Evolutionary conservation across 2,888 invertebrate genomes (phyloP).

Genomic region (Drosophila seclusa): DNA sequence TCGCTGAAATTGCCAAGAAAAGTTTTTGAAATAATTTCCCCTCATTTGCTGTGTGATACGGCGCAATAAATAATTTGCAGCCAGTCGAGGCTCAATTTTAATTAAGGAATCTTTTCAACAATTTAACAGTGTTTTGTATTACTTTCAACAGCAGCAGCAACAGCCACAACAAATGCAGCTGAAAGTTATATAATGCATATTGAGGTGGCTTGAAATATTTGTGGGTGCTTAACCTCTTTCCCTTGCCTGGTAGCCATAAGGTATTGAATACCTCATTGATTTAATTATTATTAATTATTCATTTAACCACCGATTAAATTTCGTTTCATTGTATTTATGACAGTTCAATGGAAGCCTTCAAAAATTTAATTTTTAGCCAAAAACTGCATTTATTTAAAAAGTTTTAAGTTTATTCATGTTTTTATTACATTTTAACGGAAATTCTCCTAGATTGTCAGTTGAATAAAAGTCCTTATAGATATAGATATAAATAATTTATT

Average conservation of each 20-base stretch:
- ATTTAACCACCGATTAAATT: neutral
- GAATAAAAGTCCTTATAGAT: neutral
- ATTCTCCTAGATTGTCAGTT: neutral
- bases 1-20: constrained; percentile 69
- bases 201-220: neutral
- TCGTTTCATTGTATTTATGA: no score
- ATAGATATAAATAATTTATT: neutral
- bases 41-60: constrained; percentile 62
- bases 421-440: no score
- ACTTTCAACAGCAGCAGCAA: constrained; percentile 36
- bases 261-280: neutral
- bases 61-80: constrained; percentile 54
- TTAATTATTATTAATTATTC: neutral
- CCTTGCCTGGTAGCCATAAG: neutral
- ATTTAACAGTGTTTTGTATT: constrained; percentile 39
- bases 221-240: neutral
- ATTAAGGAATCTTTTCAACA: constrained; percentile 67
- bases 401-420: no score
- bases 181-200: constrained; percentile 21
- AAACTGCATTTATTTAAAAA: no score
- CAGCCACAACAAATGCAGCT: neutral
- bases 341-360: no score
- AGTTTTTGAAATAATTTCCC: constrained; percentile 71
- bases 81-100: constrained; percentile 59
- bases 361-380: no score